Evolutionary conservation across 2,888 invertebrate species (phyloP).

Genomic region (Nephrotoma guestfalica): DNA sequence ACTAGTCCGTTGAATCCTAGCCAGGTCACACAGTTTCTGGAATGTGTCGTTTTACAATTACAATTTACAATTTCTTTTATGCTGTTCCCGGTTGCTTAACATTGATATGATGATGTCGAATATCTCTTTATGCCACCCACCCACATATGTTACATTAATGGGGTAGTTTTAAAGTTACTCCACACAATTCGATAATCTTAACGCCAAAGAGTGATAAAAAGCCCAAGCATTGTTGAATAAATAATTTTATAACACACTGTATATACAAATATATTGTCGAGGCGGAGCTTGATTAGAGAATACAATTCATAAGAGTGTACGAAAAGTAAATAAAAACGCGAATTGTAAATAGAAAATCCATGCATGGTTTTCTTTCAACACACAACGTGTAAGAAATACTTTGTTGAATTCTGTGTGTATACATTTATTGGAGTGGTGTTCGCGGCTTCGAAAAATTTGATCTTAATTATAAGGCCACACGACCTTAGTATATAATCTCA

Average conservation of each 20-base stretch:
- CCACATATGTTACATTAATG: too few relatives aligned
- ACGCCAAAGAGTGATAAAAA: too few relatives aligned
- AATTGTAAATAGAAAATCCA: background rate
- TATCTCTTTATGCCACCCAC: too few relatives aligned
- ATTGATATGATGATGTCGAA: too few relatives aligned
- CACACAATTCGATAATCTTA: too few relatives aligned
- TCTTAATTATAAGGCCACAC: background rate
- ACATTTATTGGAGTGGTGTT: background rate
- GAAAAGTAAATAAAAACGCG: background rate
- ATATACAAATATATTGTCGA: background rate
- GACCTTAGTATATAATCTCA: background rate
- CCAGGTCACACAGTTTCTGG: too few relatives aligned
- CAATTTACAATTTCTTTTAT: too few relatives aligned
- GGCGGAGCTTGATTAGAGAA: background rate
- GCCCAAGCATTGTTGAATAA: too few relatives aligned
- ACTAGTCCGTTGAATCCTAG: too few relatives aligned
- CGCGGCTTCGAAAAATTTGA: background rate
- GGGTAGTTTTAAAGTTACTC: too few relatives aligned
- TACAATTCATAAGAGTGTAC: background rate
- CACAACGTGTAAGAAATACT: background rate
- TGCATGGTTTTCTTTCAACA: background rate
- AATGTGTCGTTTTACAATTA: too few relatives aligned
- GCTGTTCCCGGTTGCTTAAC: too few relatives aligned
- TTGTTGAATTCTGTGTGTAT: background rate
- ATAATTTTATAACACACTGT: background rate